Base-by-base conservation (phyloP, 2,888 invertebrate species). In the Callyntrura sp. region DNA sequence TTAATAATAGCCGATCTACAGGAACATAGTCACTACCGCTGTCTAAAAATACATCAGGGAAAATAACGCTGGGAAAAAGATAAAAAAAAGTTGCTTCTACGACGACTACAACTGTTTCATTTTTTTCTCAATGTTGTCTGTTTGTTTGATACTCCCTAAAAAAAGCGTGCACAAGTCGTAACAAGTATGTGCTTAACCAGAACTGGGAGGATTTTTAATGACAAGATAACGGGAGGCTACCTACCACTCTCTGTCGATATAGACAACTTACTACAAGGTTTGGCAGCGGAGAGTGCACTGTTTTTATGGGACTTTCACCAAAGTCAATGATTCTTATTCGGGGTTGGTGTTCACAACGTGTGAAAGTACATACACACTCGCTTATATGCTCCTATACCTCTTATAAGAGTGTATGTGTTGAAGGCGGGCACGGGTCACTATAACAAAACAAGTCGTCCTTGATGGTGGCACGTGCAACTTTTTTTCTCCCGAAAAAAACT, bases 131-230 rank as follows among this genome's bases (percentile, higher is more conserved):
- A 20, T 8, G 11, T 8, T 62, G 12, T 20, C 62, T 70, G 43
- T 14, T 43, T 70, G 68, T 43, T 17, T 70, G 68, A 70, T 70
- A n/a, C n/a, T n/a, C n/a, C n/a, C n/a, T n/a, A n/a, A n/a, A n/a
- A n/a, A n/a, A n/a, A n/a, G n/a, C n/a, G 68, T 70, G 23, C 20
- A 48, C 48, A n/a, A n/a, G n/a, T n/a, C n/a, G n/a, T n/a, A n/a
- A n/a, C n/a, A n/a, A n/a, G n/a, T n/a, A n/a, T 48, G 51, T 70
- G 43, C 76, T 48, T 76, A 76, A 76, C 76, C 51, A 51, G 51
- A 76, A 76, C 23, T 76, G 76, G 76, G 76, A 48, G 76, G 76
- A 76, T 76, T 76, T 76, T 76, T 76, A 76, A 76, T 76, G 76
- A 76, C 48, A 76, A n/a, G 76, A 76, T 76, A 76, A 76, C 76